Base-by-base conservation (phyloP, 92 coral and sea anemone genomes). In the Epizoanthus ramosus region DNA sequence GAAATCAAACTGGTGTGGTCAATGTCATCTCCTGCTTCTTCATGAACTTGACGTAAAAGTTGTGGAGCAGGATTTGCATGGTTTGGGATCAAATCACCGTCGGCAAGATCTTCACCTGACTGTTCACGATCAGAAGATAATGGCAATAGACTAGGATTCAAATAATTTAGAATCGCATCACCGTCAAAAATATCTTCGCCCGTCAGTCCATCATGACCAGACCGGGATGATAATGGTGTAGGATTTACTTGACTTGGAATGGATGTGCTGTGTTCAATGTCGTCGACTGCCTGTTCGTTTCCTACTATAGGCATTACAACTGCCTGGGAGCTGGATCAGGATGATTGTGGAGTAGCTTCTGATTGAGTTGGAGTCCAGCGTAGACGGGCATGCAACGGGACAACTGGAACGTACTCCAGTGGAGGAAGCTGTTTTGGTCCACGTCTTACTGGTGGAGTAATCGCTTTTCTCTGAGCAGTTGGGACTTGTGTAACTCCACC, bases 381-480 rank as follows among this genome's bases (percentile, higher is more conserved):
- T 8, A 61, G 8, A 19, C 67, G 67, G 67, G 67, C 67, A 17
- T 61, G 67, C 12, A 61, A 15, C 5, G 67, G 67, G 14, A 61
- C 67, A 6, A 61, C 28, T 7, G 67, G 28, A 8, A 19, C 22
- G 14, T 21, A 61, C 25, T 61, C 67, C 5, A 61, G 25, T 4
- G 67, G 67, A 61, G 28, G 67, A 5, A n/a, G 67, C 25, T 61
- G 67, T 61, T 61, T 61, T 12, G 67, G 25, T 61, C 67, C 67
- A 8, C 33, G 67, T 61, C 67, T 61, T 13, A 61, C 28, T 10
- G 67, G 67, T 6, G 67, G 60, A 18, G 4, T 18, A 37, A 37
- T 3, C 6, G 43, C 5, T 37, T 2, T 37, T 37, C 43, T 37
- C 5, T 6, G 43, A 37, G 43, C 3, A 1, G 4, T 37, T 3